These are phyloP conservation scores for Pseudomyrmex sp. DNA, from an alignment of 1,140 invertebrate genomes.

Conservation along the genomic window DNA sequence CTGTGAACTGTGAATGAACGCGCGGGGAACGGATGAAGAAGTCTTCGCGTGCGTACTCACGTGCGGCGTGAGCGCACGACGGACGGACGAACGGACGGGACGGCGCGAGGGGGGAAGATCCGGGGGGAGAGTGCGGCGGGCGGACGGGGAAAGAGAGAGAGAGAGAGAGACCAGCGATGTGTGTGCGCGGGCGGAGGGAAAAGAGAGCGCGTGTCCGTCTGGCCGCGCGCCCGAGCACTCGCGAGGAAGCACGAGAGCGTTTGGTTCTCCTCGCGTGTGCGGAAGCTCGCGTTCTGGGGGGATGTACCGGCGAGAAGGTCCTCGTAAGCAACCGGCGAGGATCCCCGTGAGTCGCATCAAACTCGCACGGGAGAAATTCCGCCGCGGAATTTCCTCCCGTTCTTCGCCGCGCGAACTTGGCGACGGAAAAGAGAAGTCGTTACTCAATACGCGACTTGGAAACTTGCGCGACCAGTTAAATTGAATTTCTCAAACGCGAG, in stretches of 20 bases:
- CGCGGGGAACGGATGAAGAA: constrained; percentile 77
- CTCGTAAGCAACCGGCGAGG: neutral
- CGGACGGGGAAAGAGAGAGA: constrained; percentile 5
- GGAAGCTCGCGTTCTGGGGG: neutral
- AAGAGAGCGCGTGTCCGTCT: constrained; percentile 68
- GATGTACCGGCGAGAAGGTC: neutral
- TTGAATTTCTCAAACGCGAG: no score
- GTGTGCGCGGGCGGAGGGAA: neutral
- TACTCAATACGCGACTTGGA: no score
- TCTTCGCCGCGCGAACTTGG: no score
- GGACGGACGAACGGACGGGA: constrained; percentile 1
- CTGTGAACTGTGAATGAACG: constrained; percentile 75
- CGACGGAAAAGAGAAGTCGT: no score
- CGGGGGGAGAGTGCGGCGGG: constrained; percentile 40
- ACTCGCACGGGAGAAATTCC: no score
- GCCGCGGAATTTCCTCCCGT: no score
- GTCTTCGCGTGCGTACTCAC: constrained; percentile 76
- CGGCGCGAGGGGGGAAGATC: neutral
- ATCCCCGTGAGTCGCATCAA: no score
- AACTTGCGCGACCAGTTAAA: no score
- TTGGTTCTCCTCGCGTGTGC: constrained; percentile 39
- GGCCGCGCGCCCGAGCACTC: constrained; percentile 68
- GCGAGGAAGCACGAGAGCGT: constrained; percentile 61
- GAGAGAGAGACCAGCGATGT: constrained; percentile 24
- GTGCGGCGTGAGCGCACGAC: constrained; percentile 65